Conservation (phyloP, 2,888 invertebrate species). For the Ormyrus thymus region DNA sequence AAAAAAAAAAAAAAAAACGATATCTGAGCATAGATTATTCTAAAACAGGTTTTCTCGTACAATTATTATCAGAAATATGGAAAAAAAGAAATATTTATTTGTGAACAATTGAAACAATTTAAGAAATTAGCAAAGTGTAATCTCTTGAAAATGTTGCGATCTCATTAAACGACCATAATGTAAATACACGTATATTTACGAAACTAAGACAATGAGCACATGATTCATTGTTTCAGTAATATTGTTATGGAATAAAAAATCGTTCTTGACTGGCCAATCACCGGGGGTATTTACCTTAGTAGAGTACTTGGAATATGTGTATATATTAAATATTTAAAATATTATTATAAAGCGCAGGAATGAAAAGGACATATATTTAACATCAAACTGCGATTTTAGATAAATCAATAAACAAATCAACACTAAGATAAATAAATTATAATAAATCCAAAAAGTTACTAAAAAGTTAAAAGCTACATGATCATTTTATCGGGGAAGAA, state of each 20-base stretch:
- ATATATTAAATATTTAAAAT: conserved; percentile 35
- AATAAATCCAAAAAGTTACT: conserved; percentile 15
- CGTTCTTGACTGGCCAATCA: conserved; percentile 43
- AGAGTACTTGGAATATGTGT: conserved; percentile 42
- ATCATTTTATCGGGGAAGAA: conserved; percentile 33
- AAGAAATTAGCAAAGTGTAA: conserved; percentile 2
- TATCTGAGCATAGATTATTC: conserved; percentile 5
- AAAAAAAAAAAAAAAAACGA: not conserved
- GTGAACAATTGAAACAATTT: conserved; percentile 7
- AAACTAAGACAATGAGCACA: conserved; percentile 36
- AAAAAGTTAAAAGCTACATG: conserved; percentile 34
- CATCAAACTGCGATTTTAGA: conserved; percentile 42
- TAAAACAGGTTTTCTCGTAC: conserved; percentile 18
- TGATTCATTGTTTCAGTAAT: conserved; percentile 45
- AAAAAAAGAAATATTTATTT: not conserved
- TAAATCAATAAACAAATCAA: conserved; percentile 20
- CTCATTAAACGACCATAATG: conserved; percentile 48
- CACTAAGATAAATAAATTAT: not conserved
- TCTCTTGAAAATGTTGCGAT: conserved; percentile 35
- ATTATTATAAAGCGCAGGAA: conserved; percentile 33
- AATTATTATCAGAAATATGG: conserved; percentile 1
- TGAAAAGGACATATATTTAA: conserved; percentile 29
- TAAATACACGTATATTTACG: conserved; percentile 53
- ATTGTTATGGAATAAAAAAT: conserved; percentile 27
- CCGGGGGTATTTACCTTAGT: conserved; percentile 52